Evolutionary conservation across 1,140 invertebrate species (phyloP), one percentile per base, ranked within the genome.

Genomic region (Drosophila lowei): DNA sequence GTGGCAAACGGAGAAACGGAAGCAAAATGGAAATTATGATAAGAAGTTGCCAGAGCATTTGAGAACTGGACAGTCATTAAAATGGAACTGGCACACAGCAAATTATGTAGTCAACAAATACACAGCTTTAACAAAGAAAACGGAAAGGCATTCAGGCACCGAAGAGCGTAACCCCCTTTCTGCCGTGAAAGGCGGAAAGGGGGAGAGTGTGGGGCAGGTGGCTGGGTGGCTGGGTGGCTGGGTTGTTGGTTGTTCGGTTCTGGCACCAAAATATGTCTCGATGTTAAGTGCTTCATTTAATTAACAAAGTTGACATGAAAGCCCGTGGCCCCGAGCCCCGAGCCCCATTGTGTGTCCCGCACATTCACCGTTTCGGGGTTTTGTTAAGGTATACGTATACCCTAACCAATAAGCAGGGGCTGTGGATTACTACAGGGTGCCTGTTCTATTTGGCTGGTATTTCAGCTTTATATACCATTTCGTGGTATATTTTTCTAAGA

Each of bases 221-320:
- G 15, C 11, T 21, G 13, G 60, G 43, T 48, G 5, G 23, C 5
- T 25, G 23, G 23, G 23, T 25, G 3, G 5, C 3, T 23, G 23
- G 23, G 23, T 23, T 23, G 23, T 23, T 23, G 23, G 46, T 28
- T 8, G 54, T 38, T 38, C 3, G 18, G 59, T 18, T 59, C 49
- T 59, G 56, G 46, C 49, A 58, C 11, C 60, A 56, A 76, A 86
- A 86, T 86, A 88, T 88, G 77, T 86, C 63, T 72, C 74, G 52
- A 86, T 81, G 81, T 80, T 86, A 86, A 86, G 81, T 86, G 81
- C 81, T 86, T 86, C 81, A 86, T 86, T 86, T 86, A 86, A 86
- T 86, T 86, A 86, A 86, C 77, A 86, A 86, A 86, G 70, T 86
- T 86, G 83, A 86, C 81, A 86, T 86, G 77, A 86, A 86, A 81